Evolutionary conservation across 2,888 invertebrate species (phyloP).

Genomic region (Rosalia funebris): DNA sequence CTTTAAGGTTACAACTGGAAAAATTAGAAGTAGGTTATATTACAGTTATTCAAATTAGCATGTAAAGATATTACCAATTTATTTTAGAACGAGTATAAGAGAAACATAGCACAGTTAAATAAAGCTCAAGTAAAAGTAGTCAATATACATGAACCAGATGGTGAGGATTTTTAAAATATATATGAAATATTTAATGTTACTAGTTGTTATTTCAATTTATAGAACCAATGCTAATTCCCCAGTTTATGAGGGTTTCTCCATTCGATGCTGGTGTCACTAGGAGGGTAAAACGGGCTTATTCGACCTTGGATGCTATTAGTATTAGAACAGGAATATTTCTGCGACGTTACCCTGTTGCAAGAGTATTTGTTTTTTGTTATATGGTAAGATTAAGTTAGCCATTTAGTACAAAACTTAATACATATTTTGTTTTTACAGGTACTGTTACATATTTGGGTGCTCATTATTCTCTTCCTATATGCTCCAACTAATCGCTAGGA

Average conservation of each 20-base stretch:
- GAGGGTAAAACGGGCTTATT: constrained; percentile 81
- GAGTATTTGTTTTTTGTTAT: constrained; percentile 85
- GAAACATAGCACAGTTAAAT: constrained; percentile 66
- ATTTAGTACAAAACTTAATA: too few relatives aligned
- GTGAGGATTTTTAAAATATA: constrained; percentile 33
- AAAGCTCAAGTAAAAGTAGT: constrained; percentile 67
- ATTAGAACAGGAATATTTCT: constrained; percentile 82
- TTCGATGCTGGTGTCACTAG: constrained; percentile 80
- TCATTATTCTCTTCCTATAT: constrained; percentile 81
- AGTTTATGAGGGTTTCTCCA: constrained; percentile 78
- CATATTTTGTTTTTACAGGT: constrained; percentile 66
- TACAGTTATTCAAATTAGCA: constrained; percentile 64
- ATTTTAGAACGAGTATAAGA: constrained; percentile 71
- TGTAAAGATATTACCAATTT: constrained; percentile 30
- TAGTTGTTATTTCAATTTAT: too few relatives aligned
- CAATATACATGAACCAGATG: constrained; percentile 73
- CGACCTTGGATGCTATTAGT: constrained; percentile 80
- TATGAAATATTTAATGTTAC: constrained; percentile 8
- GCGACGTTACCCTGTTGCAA: constrained; percentile 82
- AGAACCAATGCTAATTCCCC: constrained; percentile 75
- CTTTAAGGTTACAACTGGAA: constrained; percentile 84
- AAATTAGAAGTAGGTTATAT: constrained; percentile 74
- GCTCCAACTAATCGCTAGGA: constrained; percentile 54
- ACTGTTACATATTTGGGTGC: constrained; percentile 85
- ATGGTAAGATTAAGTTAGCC: too few relatives aligned